Percentiles rank a stretch among this genome's conserved stretches.
Evolutionary conservation across 2,113 vertebrate genomes (phyloP).

Genomic region (Rutilus rutilus): DNA sequence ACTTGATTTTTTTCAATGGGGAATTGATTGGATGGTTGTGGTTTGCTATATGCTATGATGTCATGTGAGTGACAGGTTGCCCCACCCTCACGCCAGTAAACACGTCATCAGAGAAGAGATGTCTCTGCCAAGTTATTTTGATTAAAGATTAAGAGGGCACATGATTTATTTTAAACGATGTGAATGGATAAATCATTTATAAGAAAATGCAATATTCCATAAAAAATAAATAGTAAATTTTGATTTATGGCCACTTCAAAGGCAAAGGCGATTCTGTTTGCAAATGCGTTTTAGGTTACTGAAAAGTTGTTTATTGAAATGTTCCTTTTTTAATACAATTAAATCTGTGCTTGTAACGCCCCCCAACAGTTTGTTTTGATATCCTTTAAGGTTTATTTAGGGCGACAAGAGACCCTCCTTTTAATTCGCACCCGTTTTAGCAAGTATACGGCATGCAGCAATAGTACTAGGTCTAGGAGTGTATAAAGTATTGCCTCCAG

Average conservation of each 20-base stretch:
- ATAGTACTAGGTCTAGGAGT: constrained; percentile 8
- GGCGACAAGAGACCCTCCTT: background rate
- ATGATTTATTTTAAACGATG: no score
- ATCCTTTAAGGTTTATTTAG: background rate
- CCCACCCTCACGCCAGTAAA: no score
- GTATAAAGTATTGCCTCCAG: constrained; percentile 18
- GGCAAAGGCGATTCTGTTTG: background rate
- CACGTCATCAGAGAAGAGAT: no score
- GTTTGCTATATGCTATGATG: no score
- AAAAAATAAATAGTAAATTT: no score
- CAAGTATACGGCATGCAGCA: background rate
- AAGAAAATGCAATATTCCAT: no score
- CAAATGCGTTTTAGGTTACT: background rate
- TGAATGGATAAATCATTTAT: no score
- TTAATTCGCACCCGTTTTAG: background rate
- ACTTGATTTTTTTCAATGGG: no score
- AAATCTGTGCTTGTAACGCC: background rate
- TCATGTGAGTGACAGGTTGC: no score
- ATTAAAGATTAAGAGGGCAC: no score
- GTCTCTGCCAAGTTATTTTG: no score
- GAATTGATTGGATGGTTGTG: no score
- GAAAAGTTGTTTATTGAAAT: constrained; percentile 1
- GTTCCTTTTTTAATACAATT: background rate
- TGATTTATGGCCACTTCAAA: background rate
- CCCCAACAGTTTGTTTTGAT: background rate